Evolutionary conservation across 2,113 vertebrate genomes (phyloP).

Genomic region (Corythoichthys intestinalis): DNA sequence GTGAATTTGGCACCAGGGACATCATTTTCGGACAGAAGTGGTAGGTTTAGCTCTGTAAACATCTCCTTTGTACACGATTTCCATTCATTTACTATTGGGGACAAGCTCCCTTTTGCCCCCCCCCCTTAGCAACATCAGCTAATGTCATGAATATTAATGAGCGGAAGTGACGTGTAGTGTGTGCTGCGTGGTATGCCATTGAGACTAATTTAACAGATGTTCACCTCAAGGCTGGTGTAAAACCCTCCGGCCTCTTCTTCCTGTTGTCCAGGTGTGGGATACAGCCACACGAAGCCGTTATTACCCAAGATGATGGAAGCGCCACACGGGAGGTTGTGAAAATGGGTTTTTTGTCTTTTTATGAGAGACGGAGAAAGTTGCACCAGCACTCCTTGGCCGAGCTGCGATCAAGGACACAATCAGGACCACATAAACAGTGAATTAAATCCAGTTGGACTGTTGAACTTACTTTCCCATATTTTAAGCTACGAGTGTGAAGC

Average conservation of each 20-base stretch:
- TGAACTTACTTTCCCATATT: slow-evolving; percentile 88
- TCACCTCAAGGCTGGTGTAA: slow-evolving; percentile 83
- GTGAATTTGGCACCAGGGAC: too few relatives aligned
- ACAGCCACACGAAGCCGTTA: slow-evolving; percentile 95
- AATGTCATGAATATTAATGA: too few relatives aligned
- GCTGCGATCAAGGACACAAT: slow-evolving; percentile 62
- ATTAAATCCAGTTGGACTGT: background rate
- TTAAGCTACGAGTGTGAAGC: slow-evolving; percentile 92
- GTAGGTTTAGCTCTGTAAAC: too few relatives aligned
- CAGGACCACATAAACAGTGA: background rate
- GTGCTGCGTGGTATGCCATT: too few relatives aligned
- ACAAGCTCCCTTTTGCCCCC: too few relatives aligned
- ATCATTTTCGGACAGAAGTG: too few relatives aligned
- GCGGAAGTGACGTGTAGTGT: too few relatives aligned
- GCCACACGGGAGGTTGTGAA: slow-evolving; percentile 91
- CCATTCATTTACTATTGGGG: too few relatives aligned
- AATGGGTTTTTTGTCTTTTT: slow-evolving; percentile 95
- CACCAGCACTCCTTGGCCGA: slow-evolving; percentile 90
- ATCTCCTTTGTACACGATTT: too few relatives aligned
- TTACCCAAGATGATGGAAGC: slow-evolving; percentile 92
- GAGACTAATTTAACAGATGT: background rate
- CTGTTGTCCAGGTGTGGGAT: slow-evolving; percentile 81
- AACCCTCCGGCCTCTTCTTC: slow-evolving; percentile 90
- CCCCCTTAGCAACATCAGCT: too few relatives aligned
- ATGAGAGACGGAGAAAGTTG: slow-evolving; percentile 90